These are phyloP conservation scores for Pycnomerus fuliginosus DNA, from an alignment of 2,888 invertebrate genomes.

Conservation along the genomic window DNA sequence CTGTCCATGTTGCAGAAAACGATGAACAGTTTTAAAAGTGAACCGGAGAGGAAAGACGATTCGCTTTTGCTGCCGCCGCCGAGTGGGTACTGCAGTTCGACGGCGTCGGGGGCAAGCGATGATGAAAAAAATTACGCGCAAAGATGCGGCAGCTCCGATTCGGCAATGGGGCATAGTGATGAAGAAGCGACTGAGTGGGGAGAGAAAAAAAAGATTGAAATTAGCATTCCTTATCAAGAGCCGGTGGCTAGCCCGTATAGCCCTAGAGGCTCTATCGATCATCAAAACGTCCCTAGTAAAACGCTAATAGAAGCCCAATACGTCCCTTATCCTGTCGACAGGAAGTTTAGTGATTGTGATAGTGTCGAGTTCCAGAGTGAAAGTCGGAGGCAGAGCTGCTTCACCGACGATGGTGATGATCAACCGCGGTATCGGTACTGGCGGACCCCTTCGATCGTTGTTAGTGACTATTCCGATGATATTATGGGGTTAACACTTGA, in stretches of 20 bases:
- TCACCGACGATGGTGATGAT: constrained; percentile 54
- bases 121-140: constrained; percentile 48
- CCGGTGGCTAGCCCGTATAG: constrained; percentile 39
- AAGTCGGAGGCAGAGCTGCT: constrained; percentile 55
- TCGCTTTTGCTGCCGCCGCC: constrained; percentile 42
- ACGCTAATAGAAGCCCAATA: constrained; percentile 61
- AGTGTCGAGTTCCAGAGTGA: constrained; percentile 41
- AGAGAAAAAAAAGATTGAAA: constrained; percentile 31
- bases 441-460: constrained; percentile 82
- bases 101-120: constrained; percentile 46
- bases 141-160: constrained; percentile 57
- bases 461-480: constrained; percentile 84
- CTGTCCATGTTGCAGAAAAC: constrained; percentile 44
- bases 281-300: constrained; percentile 48
- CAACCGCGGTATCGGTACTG: constrained; percentile 60
- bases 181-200: constrained; percentile 50
- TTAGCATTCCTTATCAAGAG: constrained; percentile 3
- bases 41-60: constrained; percentile 23
- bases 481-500: constrained; percentile 60
- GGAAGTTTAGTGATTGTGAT: constrained; percentile 53
- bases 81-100: constrained; percentile 49
- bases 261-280: constrained; percentile 48
- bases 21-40: constrained; percentile 25
- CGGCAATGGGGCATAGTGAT: constrained; percentile 56
- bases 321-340: constrained; percentile 54